Conservation (phyloP, 2,888 invertebrate genomes). For the Calameuta filiformis region DNA sequence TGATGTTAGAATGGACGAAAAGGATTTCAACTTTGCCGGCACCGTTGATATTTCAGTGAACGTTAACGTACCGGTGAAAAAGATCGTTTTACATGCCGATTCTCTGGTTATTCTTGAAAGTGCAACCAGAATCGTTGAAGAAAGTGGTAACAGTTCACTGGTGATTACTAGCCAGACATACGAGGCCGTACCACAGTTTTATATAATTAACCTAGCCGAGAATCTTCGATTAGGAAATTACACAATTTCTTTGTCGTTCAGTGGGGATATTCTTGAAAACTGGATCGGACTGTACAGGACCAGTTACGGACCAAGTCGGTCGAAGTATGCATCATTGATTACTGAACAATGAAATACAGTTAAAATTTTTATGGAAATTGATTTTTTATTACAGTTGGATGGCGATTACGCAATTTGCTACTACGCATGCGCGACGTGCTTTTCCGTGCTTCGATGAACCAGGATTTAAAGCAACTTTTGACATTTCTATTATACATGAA, state of each 20-base stretch:
- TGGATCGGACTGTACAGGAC: conserved; percentile 75
- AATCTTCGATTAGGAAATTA: conserved; percentile 57
- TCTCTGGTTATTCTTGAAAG: conserved; percentile 53
- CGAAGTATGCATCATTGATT: conserved; percentile 52
- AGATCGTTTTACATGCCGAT: conserved; percentile 68
- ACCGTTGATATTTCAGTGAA: conserved; percentile 64
- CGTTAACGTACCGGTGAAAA: conserved; percentile 54
- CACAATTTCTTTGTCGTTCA: conserved; percentile 68
- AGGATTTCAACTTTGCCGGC: conserved; percentile 63
- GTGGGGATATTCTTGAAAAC: conserved; percentile 70
- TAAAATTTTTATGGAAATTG: background rate
- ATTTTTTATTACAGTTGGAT: conserved; percentile 72
- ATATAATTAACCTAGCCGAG: conserved; percentile 25
- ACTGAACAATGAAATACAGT: conserved; percentile 69
- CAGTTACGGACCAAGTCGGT: conserved; percentile 45
- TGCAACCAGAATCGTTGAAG: conserved; percentile 16
- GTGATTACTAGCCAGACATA: conserved; percentile 31
- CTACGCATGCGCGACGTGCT: conserved; percentile 82
- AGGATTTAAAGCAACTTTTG: conserved; percentile 80
- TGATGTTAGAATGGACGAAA: conserved; percentile 29
- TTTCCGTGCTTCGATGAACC: conserved; percentile 93
- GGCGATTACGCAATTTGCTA: conserved; percentile 84
- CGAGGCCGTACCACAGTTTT: conserved; percentile 44
- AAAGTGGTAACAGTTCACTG: conserved; percentile 8
- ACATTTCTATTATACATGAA: conserved; percentile 75